Percentiles rank a stretch among this genome's conserved stretches.
Conservation (phyloP, 2,113 vertebrate genomes). For the Xiphophorus couchianus region DNA sequence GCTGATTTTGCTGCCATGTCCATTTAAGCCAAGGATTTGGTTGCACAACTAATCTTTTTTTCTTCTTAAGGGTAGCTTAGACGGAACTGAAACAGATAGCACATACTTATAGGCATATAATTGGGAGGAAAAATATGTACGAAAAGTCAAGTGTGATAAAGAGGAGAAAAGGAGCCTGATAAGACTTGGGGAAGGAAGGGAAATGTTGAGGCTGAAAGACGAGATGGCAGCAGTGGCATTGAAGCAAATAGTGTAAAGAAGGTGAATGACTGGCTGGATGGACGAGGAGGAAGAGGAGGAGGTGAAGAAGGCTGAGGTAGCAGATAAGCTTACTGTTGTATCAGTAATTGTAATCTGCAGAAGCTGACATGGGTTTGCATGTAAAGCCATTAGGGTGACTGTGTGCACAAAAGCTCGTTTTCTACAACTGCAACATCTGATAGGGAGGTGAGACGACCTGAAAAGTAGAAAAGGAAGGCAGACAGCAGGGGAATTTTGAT, state of each 20-base stretch:
- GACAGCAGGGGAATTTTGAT: background rate
- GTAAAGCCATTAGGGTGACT: conserved; percentile 64
- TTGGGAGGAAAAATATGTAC: background rate
- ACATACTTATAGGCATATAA: background rate
- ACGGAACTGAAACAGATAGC: background rate
- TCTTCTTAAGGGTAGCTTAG: background rate
- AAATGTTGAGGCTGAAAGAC: conserved; percentile 11
- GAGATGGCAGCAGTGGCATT: conserved; percentile 36
- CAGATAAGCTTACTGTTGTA: conserved; percentile 69
- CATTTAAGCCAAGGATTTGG: background rate
- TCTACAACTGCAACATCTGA: conserved; percentile 22
- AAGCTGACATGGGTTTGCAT: conserved; percentile 71
- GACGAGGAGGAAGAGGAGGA: conserved; percentile 10
- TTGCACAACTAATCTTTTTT: no score
- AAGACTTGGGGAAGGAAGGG: conserved; percentile 1
- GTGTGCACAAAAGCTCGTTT: conserved; percentile 35
- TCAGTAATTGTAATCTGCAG: conserved; percentile 77
- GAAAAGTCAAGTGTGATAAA: background rate
- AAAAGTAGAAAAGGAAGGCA: conserved; percentile 12
- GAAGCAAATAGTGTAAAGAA: conserved; percentile 36
- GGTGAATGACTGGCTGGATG: conserved; percentile 39
- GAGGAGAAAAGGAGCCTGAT: background rate
- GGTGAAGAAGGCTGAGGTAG: conserved; percentile 27
- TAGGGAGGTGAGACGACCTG: conserved; percentile 20
- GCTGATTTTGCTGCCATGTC: background rate